These are phyloP conservation scores for Bovichtus diacanthus DNA, from an alignment of 2,797 vertebrate genomes.

Conservation along the genomic window DNA sequence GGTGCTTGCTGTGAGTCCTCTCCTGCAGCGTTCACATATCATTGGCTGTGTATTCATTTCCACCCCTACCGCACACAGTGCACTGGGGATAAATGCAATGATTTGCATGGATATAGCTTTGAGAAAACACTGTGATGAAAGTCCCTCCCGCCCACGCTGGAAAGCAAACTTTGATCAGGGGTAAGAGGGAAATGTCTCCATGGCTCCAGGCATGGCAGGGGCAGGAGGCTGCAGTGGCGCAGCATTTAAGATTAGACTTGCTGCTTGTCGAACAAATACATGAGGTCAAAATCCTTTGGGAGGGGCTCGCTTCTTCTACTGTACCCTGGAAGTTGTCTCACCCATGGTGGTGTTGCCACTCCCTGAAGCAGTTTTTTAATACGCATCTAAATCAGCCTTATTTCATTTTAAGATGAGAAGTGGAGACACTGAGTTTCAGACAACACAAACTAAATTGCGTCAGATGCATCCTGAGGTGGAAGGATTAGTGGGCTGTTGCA, in stretches of 20 bases:
- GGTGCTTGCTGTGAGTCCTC: slow-evolving; percentile 53
- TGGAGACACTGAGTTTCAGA: slow-evolving; percentile 36
- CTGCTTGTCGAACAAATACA: slow-evolving; percentile 45
- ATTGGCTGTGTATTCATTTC: slow-evolving; percentile 59
- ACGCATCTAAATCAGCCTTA: slow-evolving; percentile 53
- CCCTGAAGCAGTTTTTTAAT: slow-evolving; percentile 21
- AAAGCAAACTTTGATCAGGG: slow-evolving; percentile 68
- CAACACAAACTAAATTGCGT: slow-evolving; percentile 68
- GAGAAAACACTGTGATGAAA: slow-evolving; percentile 63
- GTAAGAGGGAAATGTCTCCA: slow-evolving; percentile 26
- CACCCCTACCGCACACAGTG: slow-evolving; percentile 35
- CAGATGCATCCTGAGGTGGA: slow-evolving; percentile 56
- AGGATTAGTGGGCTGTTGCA: slow-evolving; percentile 64
- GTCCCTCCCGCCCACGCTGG: slow-evolving; percentile 45
- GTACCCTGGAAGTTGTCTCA: slow-evolving; percentile 18
- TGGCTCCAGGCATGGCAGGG: slow-evolving; percentile 28
- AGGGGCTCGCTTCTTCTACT: background rate
- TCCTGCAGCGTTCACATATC: slow-evolving; percentile 54
- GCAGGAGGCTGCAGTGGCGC: slow-evolving; percentile 32
- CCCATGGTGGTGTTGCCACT: slow-evolving; percentile 3
- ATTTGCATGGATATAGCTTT: slow-evolving; percentile 80
- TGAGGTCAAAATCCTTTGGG: slow-evolving; percentile 17
- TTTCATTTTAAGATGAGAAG: slow-evolving; percentile 44
- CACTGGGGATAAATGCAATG: slow-evolving; percentile 66
- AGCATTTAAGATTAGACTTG: slow-evolving; percentile 29